Base-by-base conservation (phyloP, 2,797 vertebrate genomes). In the Podarcis siculus region DNA sequence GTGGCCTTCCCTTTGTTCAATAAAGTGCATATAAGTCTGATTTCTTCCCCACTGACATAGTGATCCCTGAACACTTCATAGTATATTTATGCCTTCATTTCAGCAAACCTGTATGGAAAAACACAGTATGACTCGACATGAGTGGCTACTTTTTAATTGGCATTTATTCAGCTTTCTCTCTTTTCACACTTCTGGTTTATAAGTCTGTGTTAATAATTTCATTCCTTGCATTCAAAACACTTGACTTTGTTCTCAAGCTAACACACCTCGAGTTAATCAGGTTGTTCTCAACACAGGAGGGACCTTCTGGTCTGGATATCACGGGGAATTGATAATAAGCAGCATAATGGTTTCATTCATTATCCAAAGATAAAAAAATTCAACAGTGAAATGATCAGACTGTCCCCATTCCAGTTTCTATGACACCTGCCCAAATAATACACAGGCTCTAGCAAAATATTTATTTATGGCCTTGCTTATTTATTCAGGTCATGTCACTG, bases 221-320 rank as follows among this genome's bases (percentile, higher is more conserved):
- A 67, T 49, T 39, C 13, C n/a, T 83, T 90, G n/a, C 49, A 79
- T 75, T 90, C 66, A 89, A 83, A 86, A 72, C 23, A 86, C 42
- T 86, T 71, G 79, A 86, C 66, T 77, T 82, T 78, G 25, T 42
- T 64, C 49, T 81, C 83, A 55, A 71, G 66, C 73, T 82, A 45
- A 82, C 61, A 78, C 32, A 82, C 32, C 71, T 79, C 39, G 71
- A 89, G 21, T 83, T 86, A 89, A 77, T 82, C 64, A 30, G 84
- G 55, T 77, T 71, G 45, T 64, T 77, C 61, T 77, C 12, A 23
- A 49, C 79, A 73, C 69, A 25, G 64, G 66, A 80, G 39, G 83
- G 39, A 35, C 32, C 32, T 19, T 89, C 58, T 85, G 83, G 39
- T 58, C 37, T 81, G 69, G 58, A 76, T 81, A 55, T 75, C 55